Conservation (phyloP, 2,113 vertebrate species). For the Cisticola juncidis region DNA sequence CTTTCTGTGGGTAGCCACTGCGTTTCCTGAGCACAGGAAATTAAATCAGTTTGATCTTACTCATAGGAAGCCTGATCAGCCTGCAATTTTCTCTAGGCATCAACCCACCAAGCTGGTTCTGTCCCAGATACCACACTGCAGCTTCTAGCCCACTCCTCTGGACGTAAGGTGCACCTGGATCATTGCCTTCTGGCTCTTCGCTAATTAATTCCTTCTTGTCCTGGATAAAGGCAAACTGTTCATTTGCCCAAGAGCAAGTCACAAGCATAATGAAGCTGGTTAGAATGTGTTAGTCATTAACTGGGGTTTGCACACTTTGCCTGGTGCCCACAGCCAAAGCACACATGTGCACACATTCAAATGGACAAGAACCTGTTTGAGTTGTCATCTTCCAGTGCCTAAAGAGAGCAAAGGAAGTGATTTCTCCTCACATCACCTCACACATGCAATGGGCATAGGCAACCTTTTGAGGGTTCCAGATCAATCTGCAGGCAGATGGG, state of each 20-base stretch:
- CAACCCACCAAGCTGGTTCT: not conserved
- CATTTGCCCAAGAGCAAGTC: not conserved
- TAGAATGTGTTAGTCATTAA: not conserved
- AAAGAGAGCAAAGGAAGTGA: not conserved
- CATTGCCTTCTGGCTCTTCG: not conserved
- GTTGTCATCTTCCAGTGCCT: not conserved
- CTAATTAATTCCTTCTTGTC: not conserved
- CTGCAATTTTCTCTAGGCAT: not conserved
- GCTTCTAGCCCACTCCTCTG: not conserved
- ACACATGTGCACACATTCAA: not conserved
- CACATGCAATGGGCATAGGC: not conserved
- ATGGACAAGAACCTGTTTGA: not conserved
- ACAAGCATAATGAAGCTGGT: not conserved
- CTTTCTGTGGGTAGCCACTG: not conserved
- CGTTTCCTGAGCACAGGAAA: not conserved
- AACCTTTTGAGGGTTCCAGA: not conserved
- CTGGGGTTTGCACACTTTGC: not conserved
- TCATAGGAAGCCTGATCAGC: not conserved
- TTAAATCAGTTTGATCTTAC: not conserved
- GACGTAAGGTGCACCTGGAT: fast-evolving
- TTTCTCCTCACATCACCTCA: not conserved
- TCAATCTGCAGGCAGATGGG: not conserved
- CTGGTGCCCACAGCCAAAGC: not conserved
- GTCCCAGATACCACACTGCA: not conserved
- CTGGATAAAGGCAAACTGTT: not conserved